Evolutionary conservation across 2,113 vertebrate genomes (phyloP), one percentile per base, ranked within the genome.

Genomic region (Ammodytes dubius): DNA sequence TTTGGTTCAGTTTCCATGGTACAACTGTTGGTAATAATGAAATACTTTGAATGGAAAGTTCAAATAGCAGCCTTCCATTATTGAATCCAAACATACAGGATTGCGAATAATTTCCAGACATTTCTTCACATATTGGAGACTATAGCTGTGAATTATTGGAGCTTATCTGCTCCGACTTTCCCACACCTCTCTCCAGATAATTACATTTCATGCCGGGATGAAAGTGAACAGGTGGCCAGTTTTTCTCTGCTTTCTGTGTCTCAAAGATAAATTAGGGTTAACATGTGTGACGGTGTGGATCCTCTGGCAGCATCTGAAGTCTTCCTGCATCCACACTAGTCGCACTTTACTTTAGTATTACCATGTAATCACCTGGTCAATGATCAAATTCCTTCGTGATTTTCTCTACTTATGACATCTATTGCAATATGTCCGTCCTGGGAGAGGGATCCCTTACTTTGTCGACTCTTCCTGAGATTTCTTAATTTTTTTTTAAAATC

Each of bases 221-320:
- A 87, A 83, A 83, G 74, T 49, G 83, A 87, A 83, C 86, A 91
- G 82, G 83, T 89, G 85, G 79, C 79, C 68, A 81, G 27, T 85
- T 88, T 87, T 85, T 84, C 84, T 84, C 74, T 69, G 66, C 81
- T 85, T 81, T 81, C 79, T 88, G 86, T 63, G 82, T 79, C 75
- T 84, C 65, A 60, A 70, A 88, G 82, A 92, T 79, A 90, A 89
- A 88, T 76, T 73, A 84, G 85, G 67, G 81, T 79, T 83, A 85
- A 83, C 56, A 35, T 39, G 27, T 27, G 27, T 1, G 27, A 27
- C 27, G 27, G 27, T 27, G 27, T 27, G 27, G 27, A 27, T 27
- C 27, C 27, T 27, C 27, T 27, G 27, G 27, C 27, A 27, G 27
- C 27, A 27, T 27, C 27, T 27, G 27, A 27, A 27, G 27, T 27